Conservation (phyloP, 2,797 vertebrate genomes). For the Echeneis naucrates region DNA sequence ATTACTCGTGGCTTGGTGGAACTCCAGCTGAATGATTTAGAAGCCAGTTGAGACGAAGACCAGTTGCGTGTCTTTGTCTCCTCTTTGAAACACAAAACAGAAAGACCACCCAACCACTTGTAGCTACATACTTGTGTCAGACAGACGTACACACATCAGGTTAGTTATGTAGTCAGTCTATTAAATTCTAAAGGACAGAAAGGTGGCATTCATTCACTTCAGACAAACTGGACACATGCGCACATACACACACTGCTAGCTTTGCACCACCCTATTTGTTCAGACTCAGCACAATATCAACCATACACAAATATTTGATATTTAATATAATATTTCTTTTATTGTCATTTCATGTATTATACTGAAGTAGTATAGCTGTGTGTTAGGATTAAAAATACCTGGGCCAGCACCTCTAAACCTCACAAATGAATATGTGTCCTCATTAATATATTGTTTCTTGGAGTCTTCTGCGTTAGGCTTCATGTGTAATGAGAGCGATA, state of each 20-base stretch:
- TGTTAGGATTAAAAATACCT: not conserved
- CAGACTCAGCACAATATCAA: not conserved
- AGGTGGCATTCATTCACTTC: slow-evolving; percentile 14
- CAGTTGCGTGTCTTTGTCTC: slow-evolving; percentile 45
- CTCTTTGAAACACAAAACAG: slow-evolving; percentile 35
- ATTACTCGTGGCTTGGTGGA: slow-evolving; percentile 58
- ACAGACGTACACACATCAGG: slow-evolving; percentile 1
- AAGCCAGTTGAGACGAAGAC: slow-evolving; percentile 45
- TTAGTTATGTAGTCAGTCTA: not conserved
- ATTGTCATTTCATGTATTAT: too few relatives aligned
- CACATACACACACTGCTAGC: too few relatives aligned
- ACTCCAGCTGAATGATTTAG: slow-evolving; percentile 59
- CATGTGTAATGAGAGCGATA: not conserved
- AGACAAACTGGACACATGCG: not conserved
- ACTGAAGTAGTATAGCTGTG: not conserved
- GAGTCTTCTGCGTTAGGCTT: not conserved
- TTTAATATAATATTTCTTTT: too few relatives aligned
- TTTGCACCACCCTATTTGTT: not conserved
- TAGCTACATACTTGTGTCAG: not conserved
- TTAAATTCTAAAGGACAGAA: slow-evolving; percentile 6
- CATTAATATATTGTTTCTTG: not conserved
- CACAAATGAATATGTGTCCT: not conserved
- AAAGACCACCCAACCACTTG: slow-evolving; percentile 60
- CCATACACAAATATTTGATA: not conserved
- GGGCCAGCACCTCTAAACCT: not conserved